Conservation (phyloP, 2,113 vertebrate species). For the Anolis carolinensis region DNA sequence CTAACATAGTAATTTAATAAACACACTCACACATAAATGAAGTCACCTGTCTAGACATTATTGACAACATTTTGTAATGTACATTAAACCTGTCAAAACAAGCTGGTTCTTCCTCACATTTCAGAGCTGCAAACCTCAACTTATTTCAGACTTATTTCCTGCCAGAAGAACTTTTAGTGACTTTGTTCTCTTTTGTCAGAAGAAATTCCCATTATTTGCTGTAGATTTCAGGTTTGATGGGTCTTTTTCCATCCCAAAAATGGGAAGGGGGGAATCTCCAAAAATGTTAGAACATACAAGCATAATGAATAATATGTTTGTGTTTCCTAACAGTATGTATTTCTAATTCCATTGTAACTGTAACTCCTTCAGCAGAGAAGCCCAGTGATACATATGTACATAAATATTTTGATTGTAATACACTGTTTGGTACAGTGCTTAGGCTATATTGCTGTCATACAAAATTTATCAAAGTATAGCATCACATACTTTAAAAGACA, state of each 20-base stretch:
- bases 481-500: background rate
- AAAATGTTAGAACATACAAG: conserved; percentile 1
- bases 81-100: conserved; percentile 3
- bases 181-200: conserved; percentile 12
- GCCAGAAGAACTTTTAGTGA: conserved; percentile 9
- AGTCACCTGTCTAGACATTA: background rate
- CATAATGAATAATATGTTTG: conserved; percentile 29
- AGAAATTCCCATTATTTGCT: conserved; percentile 14
- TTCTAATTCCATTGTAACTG: conserved; percentile 9
- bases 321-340: background rate
- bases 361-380: background rate
- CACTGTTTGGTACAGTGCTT: background rate
- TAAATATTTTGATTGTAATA: background rate
- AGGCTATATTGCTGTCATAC: background rate
- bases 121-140: conserved; percentile 21
- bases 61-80: background rate
- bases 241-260: background rate
- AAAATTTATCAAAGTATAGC: background rate
- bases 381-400: background rate
- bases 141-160: conserved; percentile 5
- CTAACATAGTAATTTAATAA: background rate
- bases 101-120: conserved; percentile 7
- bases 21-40: conserved; percentile 16
- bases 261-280: conserved; percentile 3
- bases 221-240: conserved; percentile 24